Percentiles rank a stretch among this genome's conserved stretches.
Evolutionary conservation across 1,140 invertebrate species (phyloP).

Genomic region (Atta texana): DNA sequence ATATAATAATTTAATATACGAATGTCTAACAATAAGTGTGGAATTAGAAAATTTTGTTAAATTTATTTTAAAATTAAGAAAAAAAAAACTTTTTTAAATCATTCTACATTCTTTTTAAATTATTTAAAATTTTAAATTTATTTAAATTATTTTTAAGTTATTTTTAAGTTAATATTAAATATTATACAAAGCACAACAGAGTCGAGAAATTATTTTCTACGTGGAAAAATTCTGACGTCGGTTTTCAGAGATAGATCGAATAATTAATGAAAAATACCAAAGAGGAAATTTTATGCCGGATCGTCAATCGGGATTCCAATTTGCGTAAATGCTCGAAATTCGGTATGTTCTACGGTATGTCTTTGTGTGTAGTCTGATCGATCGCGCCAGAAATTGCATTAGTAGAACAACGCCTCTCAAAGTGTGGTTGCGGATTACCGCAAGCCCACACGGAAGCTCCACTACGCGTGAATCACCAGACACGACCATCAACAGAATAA

Average conservation of each 20-base stretch:
- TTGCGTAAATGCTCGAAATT: slow-evolving; percentile 45
- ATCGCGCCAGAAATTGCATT: slow-evolving; percentile 56
- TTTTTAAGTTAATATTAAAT: neutral
- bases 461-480: slow-evolving; percentile 43
- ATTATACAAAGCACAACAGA: neutral
- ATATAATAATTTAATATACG: neutral
- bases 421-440: slow-evolving; percentile 58
- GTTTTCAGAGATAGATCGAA: neutral
- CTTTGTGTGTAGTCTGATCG: slow-evolving; percentile 46
- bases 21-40: neutral
- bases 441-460: slow-evolving; percentile 42
- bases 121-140: neutral
- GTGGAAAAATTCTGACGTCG: neutral
- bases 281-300: neutral
- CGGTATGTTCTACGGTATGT: slow-evolving; percentile 36
- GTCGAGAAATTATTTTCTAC: neutral
- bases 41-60: neutral
- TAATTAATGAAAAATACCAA: neutral
- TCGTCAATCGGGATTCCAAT: neutral
- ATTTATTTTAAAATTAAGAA: slow-evolving; percentile 4
- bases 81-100: neutral
- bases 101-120: neutral
- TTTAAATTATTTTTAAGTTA: neutral
- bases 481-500: slow-evolving; percentile 51
- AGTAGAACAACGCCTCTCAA: slow-evolving; percentile 55